Base-by-base conservation (phyloP, 2,113 vertebrate genomes). In the Marcusenius ussheri region DNA sequence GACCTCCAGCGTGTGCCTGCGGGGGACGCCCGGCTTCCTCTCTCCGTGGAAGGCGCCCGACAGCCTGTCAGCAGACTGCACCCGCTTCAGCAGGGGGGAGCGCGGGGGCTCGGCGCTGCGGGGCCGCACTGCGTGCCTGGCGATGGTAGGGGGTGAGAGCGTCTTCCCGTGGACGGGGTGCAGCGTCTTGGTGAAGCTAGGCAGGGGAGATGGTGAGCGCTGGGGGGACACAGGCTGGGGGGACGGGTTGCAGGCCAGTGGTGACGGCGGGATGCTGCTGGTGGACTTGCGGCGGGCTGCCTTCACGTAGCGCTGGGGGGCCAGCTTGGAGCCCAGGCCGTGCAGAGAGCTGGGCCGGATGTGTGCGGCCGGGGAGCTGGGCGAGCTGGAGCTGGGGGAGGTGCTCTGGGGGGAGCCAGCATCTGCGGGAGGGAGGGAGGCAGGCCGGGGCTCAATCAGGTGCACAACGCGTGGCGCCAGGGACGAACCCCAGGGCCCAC, bases 211-310 rank as follows among this genome's bases (percentile, higher is more conserved):
- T 0, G 97, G 97, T 0, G 97, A 97, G 56, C 97, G 96, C 45
- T 98, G 98, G 0, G 98, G 98, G 0, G 98, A 98, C 21, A 97
- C 94, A 0, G 97, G 97, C 90, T 97, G 97, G 3, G 96, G 93
- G 2, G 95, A 95, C 0, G 97, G 97, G 15, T 95, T 97, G 93
- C 98, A 98, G 91, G 98, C 98, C 88, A 99, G 93, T 0, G 98
- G 98, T 0, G 98, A 99, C 0, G 98, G 98, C 0, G 98, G 98
- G 91, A 99, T 99, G 94, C 97, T 99, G 96, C 98, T 99, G 91
- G 98, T 98, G 17, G 98, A 99, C 93, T 99, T 99, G 87, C 98
- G 97, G 1, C 98, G 97, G 15, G 97, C 97, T 3, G 96, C 95
- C 93, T 98, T 99, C 85, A 93, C 93, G 93, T 96, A 97, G 87